A percentile compares a stretch with the other conserved stretches of the same genome.
Evolutionary conservation across 2,113 vertebrate species (phyloP).

Genomic region (Myodes glareolus): DNA sequence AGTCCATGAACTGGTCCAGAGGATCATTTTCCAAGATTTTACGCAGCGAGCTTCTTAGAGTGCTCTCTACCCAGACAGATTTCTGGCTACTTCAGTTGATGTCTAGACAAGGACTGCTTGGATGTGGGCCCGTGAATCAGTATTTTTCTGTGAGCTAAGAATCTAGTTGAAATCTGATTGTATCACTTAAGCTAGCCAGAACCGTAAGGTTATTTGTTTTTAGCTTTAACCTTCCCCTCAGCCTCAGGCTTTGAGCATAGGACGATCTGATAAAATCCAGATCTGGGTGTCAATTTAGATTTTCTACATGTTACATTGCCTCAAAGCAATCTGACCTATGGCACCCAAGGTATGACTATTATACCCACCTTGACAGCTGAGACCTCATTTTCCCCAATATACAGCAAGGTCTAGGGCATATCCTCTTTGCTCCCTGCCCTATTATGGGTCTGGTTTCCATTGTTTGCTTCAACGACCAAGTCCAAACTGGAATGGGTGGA

Average conservation of each 20-base stretch:
- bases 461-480: too few species aligned
- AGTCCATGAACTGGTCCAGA: accelerated
- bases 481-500: neutral
- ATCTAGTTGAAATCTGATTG: neutral
- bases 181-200: neutral
- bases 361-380: accelerated
- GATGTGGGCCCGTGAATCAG: neutral
- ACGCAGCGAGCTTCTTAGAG: neutral
- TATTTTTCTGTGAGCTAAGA: neutral
- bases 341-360: neutral
- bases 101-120: neutral
- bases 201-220: neutral
- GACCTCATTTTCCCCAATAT: neutral
- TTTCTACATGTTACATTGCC: neutral
- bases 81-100: neutral
- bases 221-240: too few species aligned
- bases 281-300: neutral
- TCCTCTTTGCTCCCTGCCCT: neutral
- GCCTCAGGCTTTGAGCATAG: neutral
- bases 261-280: neutral
- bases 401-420: neutral
- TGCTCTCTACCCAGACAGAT: neutral
- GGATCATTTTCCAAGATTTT: neutral
- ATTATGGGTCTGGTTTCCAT: neutral
- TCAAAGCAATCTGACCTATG: neutral